A percentile compares a stretch with the other conserved stretches of the same genome.
phyloP scores from a whole-genome alignment of 2,113 vertebrate genomes.

The Nansenia antarctica region DNA sequence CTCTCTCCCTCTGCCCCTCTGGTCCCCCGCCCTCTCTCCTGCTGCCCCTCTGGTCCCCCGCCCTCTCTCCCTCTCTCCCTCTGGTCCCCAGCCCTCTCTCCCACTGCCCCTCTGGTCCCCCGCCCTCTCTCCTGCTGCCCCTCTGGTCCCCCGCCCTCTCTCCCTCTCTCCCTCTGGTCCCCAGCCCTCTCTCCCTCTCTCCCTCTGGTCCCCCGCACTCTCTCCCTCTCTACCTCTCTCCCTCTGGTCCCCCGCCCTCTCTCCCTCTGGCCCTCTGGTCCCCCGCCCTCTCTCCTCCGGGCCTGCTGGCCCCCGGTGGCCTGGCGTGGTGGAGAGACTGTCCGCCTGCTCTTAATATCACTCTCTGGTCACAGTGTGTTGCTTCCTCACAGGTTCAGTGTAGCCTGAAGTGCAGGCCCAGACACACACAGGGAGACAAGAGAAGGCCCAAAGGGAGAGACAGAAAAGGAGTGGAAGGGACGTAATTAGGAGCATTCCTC shows the following conservation, averaged over 20 bases:
- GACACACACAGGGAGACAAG: slow-evolving; percentile 48
- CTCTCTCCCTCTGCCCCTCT: too few relatives aligned
- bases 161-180: too few relatives aligned
- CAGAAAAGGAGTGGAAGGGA: slow-evolving; percentile 68
- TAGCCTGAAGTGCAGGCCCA: slow-evolving; percentile 67
- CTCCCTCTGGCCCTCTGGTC: too few relatives aligned
- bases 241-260: too few relatives aligned
- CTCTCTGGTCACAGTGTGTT: slow-evolving; percentile 67
- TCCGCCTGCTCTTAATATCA: slow-evolving; percentile 68
- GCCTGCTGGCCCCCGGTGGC: slow-evolving; percentile 7
- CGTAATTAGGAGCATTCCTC: slow-evolving; percentile 83
- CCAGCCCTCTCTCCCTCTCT: neutral
- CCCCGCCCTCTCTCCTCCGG: too few relatives aligned
- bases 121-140: too few relatives aligned
- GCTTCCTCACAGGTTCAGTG: slow-evolving; percentile 68
- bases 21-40: too few relatives aligned
- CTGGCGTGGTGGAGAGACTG: slow-evolving; percentile 59
- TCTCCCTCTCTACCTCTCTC: too few relatives aligned
- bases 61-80: too few relatives aligned
- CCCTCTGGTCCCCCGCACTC: neutral
- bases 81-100: neutral
- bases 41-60: neutral
- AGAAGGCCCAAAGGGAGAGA: slow-evolving; percentile 45
- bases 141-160: too few relatives aligned
- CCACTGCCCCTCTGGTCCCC: neutral